Percentiles rank a stretch among this genome's conserved stretches.
phyloP scores from a whole-genome alignment of 2,888 invertebrate genomes.

The Mayetiola destructor region DNA sequence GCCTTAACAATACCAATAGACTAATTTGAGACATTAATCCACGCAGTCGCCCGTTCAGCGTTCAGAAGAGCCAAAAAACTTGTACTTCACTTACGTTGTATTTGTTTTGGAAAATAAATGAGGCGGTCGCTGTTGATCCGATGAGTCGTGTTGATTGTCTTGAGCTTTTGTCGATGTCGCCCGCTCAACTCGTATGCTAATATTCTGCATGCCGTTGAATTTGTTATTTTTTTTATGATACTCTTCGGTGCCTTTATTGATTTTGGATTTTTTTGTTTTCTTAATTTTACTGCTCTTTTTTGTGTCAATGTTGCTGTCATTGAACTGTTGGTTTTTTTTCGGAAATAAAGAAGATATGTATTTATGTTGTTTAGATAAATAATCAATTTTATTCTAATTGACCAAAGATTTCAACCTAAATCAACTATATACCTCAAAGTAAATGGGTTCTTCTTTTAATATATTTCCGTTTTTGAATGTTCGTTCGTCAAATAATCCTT shows the following conservation, averaged over 20 bases:
- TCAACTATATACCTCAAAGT: constrained; percentile 6
- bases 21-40: no score
- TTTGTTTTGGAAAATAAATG: constrained; percentile 30
- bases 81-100: constrained; percentile 27
- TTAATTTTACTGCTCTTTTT: background rate
- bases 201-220: constrained; percentile 31
- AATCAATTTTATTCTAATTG: no score
- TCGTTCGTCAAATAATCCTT: constrained; percentile 5
- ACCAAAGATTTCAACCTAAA: no score
- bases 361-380: no score
- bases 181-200: constrained; percentile 31
- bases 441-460: background rate
- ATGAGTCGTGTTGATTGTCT: constrained; percentile 20
- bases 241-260: background rate
- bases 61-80: no score
- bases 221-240: constrained; percentile 16
- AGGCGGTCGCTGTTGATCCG: constrained; percentile 26
- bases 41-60: no score
- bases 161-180: constrained; percentile 11
- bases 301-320: background rate
- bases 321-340: background rate
- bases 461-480: background rate
- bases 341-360: no score
- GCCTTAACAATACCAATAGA: background rate
- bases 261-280: background rate